These are phyloP conservation scores for Cryptomyrus ogoouensis DNA, from an alignment of 2,113 vertebrate species.

Conservation along the genomic window DNA sequence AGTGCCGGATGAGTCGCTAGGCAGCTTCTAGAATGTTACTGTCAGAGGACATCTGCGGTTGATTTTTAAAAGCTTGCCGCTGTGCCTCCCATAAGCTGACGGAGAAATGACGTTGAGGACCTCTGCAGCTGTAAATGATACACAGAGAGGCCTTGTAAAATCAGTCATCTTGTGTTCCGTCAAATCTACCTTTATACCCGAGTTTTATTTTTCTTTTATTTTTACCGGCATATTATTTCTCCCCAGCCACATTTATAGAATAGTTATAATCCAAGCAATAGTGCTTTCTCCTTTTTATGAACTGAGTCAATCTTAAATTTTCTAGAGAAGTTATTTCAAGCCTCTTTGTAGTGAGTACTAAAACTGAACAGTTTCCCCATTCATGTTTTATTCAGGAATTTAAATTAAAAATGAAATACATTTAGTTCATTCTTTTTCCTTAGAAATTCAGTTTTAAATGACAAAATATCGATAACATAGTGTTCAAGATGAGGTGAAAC, in stretches of 20 bases:
- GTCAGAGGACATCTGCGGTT: neutral
- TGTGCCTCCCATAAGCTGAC: neutral
- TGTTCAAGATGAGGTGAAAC: neutral
- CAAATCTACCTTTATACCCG: neutral
- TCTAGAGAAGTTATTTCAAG: neutral
- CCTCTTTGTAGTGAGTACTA: neutral
- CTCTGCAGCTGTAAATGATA: neutral
- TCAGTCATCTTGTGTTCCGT: neutral
- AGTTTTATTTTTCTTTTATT: neutral
- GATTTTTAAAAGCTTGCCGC: neutral
- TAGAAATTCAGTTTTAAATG: neutral
- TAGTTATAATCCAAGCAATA: neutral
- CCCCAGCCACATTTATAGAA: neutral
- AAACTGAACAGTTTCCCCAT: neutral
- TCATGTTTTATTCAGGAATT: constrained; percentile 3
- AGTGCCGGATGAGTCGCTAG: neutral
- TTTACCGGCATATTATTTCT: neutral
- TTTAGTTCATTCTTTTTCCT: neutral
- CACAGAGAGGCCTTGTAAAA: neutral
- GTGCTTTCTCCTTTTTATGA: neutral
- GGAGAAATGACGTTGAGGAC: neutral
- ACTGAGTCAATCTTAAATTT: neutral
- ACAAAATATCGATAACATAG: neutral
- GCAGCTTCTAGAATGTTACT: neutral
- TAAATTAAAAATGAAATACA: neutral